These are phyloP conservation scores for Myotis myotis DNA, from an alignment of 2,797 vertebrate species.

Conservation along the genomic window DNA sequence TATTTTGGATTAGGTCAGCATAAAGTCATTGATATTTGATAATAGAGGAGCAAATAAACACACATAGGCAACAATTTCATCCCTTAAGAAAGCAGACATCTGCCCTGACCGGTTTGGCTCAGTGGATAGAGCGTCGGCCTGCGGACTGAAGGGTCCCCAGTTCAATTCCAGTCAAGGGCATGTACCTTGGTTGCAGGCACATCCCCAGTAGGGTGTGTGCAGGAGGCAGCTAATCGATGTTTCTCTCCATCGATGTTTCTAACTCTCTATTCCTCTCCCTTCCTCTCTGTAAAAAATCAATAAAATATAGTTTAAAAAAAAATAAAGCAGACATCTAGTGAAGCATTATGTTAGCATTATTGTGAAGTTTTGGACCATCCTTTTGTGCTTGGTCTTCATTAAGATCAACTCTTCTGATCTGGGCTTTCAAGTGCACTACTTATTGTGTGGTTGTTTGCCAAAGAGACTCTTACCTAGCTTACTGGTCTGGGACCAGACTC, in stretches of 20 bases:
- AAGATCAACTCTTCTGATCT: not conserved
- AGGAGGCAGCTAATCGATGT: too few relatives aligned
- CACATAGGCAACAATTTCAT: not conserved
- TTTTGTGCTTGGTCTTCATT: not conserved
- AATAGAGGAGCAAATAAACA: not conserved
- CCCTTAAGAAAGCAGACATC: not conserved
- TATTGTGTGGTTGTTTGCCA: not conserved
- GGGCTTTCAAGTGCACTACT: not conserved
- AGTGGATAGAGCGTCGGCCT: too few relatives aligned
- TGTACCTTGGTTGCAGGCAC: too few relatives aligned
- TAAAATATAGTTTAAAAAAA: too few relatives aligned
- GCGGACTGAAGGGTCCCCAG: too few relatives aligned
- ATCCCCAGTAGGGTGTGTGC: too few relatives aligned
- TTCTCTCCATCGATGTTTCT: too few relatives aligned
- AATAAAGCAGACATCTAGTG: not conserved
- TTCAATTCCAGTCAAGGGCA: too few relatives aligned
- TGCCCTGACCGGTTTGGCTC: not conserved
- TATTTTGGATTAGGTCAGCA: not conserved
- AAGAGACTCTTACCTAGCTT: not conserved
- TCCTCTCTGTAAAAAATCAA: too few relatives aligned
- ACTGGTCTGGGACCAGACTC: not conserved
- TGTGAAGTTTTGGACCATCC: not conserved
- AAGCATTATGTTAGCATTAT: not conserved
- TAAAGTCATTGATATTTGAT: constrained; percentile 3
- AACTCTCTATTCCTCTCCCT: too few relatives aligned